phyloP scores from a whole-genome alignment of 2,113 vertebrate genomes.

The Podarcis muralis region DNA sequence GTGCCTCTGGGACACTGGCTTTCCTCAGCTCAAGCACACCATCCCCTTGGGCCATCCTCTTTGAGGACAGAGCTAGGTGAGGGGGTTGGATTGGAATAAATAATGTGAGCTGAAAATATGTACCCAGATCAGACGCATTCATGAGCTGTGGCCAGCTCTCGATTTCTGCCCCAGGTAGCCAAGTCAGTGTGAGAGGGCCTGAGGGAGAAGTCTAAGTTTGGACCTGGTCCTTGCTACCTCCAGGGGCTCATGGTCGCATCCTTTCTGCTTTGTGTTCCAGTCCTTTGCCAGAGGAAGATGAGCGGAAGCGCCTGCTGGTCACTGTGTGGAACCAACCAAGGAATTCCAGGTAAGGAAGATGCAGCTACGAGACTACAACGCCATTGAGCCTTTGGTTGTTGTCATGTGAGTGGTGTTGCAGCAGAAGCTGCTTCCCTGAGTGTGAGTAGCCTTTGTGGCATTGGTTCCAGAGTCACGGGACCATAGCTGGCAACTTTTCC shows the following conservation, averaged over 20 bases:
- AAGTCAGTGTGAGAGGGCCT: neutral
- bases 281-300: slow-evolving; percentile 74
- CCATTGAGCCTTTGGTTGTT: neutral
- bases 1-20: neutral
- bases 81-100: neutral
- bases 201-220: neutral
- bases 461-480: neutral
- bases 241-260: neutral
- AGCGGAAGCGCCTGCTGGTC: slow-evolving; percentile 86
- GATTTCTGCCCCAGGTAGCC: accelerated
- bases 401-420: neutral
- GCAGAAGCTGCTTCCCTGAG: too few relatives aligned
- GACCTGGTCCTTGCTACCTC: accelerated
- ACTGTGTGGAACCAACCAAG: slow-evolving; percentile 84
- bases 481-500: too few relatives aligned
- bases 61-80: too few relatives aligned
- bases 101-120: neutral
- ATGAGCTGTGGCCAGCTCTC: accelerated
- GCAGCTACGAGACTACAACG: neutral
- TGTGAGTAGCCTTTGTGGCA: neutral
- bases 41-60: neutral
- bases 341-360: slow-evolving; percentile 78
- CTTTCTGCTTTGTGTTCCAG: slow-evolving; percentile 70
- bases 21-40: neutral
- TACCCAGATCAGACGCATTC: neutral